Conservation (phyloP, 2,888 invertebrate genomes). For the Amphimallon solstitiale region DNA sequence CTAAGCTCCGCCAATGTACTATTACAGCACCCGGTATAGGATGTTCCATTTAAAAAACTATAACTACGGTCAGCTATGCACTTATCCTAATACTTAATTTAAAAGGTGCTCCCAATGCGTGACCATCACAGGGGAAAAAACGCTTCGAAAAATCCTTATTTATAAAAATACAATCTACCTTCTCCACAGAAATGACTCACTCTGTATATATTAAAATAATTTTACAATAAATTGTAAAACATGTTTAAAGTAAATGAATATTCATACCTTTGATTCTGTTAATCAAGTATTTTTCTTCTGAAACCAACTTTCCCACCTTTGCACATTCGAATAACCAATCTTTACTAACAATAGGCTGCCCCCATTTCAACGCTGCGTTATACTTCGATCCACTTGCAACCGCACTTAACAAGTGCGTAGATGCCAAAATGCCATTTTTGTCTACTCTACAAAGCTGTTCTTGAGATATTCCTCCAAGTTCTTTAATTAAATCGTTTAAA, state of each 20-base stretch:
- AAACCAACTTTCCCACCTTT: constrained; percentile 65
- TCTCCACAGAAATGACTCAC: no score
- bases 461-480: constrained; percentile 75
- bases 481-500: constrained; percentile 74
- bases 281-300: constrained; percentile 69
- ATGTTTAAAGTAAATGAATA: background rate
- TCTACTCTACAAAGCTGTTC: constrained; percentile 72
- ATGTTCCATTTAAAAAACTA: no score
- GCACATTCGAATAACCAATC: constrained; percentile 83
- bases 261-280: constrained; percentile 67
- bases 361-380: constrained; percentile 85
- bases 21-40: no score
- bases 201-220: no score
- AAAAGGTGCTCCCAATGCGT: no score
- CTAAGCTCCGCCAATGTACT: no score
- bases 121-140: no score
- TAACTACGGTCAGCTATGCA: no score
- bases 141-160: no score
- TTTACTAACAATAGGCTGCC: constrained; percentile 79
- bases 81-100: no score
- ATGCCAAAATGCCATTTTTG: constrained; percentile 68
- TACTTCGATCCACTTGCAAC: constrained; percentile 82
- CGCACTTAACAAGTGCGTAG: constrained; percentile 85
- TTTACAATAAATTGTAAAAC: no score
- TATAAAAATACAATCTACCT: no score